These are phyloP conservation scores for Eclectus roratus DNA, from an alignment of 2,113 vertebrate genomes.

Conservation along the genomic window DNA sequence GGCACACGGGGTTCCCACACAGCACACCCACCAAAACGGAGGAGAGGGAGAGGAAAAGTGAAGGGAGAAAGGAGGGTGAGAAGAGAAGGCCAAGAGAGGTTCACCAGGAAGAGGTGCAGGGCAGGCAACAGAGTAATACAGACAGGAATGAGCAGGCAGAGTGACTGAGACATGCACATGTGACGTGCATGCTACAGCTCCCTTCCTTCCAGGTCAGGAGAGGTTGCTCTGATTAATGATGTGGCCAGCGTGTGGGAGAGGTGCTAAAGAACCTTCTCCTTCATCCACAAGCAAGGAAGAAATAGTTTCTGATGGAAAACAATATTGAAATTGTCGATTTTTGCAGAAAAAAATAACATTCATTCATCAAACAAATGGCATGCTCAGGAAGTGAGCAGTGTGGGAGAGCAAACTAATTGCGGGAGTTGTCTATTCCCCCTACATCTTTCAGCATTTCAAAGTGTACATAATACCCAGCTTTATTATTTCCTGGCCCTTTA, in stretches of 20 bases:
- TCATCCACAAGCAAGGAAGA: conserved; percentile 5
- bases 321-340: conserved; percentile 35
- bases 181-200: accelerated
- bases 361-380: conserved; percentile 52
- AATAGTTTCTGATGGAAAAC: conserved; percentile 16
- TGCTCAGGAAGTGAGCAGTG: not conserved
- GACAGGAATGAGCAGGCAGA: accelerated
- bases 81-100: not conserved
- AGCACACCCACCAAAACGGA: not conserved
- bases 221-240: conserved; percentile 7
- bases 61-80: not conserved
- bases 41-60: not conserved
- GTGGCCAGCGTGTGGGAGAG: not conserved
- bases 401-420: not conserved
- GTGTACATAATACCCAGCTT: not conserved
- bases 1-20: not conserved
- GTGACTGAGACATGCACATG: accelerated
- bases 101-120: not conserved
- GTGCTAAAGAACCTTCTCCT: not conserved
- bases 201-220: not conserved
- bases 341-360: not conserved
- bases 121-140: not conserved
- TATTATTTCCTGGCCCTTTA: not conserved
- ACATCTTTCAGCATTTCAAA: not conserved
- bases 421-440: not conserved